phyloP scores from a whole-genome alignment of 2,797 vertebrate genomes.

The Chelon labrosus region DNA sequence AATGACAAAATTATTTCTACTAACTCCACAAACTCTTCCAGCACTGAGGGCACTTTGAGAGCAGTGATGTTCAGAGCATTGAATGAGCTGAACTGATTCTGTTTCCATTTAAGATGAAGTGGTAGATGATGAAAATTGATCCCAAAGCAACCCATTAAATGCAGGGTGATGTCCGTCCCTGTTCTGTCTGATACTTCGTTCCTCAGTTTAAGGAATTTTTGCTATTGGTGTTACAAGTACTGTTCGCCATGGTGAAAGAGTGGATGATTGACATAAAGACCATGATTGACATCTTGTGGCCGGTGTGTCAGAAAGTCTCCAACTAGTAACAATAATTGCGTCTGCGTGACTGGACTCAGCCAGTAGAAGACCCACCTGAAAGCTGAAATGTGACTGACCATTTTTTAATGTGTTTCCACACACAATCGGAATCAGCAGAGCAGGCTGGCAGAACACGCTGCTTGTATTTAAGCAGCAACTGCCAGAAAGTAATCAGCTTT shows the following conservation, averaged over 20 bases:
- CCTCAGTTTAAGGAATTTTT: not conserved
- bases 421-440: conserved; percentile 20
- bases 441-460: conserved; percentile 34
- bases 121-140: conserved; percentile 14
- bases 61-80: not conserved
- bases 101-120: conserved; percentile 2
- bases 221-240: not conserved
- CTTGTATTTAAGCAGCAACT: conserved; percentile 31
- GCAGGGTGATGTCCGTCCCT: conserved; percentile 9
- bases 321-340: not conserved
- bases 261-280: no score
- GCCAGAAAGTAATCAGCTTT: conserved; percentile 54
- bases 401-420: conserved; percentile 28
- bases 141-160: conserved; percentile 23
- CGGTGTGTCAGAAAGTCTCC: no score
- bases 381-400: conserved; percentile 28
- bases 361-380: conserved; percentile 1
- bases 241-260: no score
- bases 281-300: no score
- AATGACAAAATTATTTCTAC: not conserved
- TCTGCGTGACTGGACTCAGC: not conserved
- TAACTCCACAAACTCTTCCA: not conserved
- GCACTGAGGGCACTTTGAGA: not conserved
- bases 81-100: conserved; percentile 8
- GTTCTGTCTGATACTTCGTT: conserved; percentile 3